Base-by-base conservation (phyloP, 2,797 vertebrate species). In the Oreochromis grahami region DNA sequence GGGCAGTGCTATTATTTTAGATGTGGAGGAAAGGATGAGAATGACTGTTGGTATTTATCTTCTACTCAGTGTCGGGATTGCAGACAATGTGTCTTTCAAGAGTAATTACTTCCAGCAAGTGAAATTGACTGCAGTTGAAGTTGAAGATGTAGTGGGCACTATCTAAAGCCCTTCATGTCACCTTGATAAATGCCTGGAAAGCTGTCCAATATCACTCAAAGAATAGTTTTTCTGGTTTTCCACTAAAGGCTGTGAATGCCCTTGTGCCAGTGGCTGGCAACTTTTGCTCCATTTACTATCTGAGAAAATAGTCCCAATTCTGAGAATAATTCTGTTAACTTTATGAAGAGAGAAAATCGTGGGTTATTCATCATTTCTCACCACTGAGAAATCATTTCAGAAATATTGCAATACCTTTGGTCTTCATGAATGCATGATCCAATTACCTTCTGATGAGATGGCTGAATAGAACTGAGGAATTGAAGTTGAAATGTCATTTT, bases 341-440 rank as follows among this genome's bases (percentile, higher is more conserved):
- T 79, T 45, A n/a, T 51, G 13, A 84, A 34, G 1, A 77, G 72
- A 81, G 21, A n/a, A 41, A 21, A 41, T 12, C 12, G 26, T 50
- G 12, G 34, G 43, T 50, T 78, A 63, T 38, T 50, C 63, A 78
- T 82, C 84, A 58, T 81, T 53, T 79, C 36, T n/a, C 79, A 55
- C 60, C 11, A 2, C 38, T 14, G 78, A 74, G 50, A 41, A 68
- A 78, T 80, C 17, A 32, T 81, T 82, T 82, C 77, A 72, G 79
- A 86, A 78, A 86, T 76, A 84, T 56, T 76, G 19, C 48, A 48
- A 12, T 74, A 34, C 60, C 84, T 82, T 88, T 80, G 88, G 79
- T 90, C 84, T 84, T 89, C 85, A 92, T 94, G 79, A 93, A 94
- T 91, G 83, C 90, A 89, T 87, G 84, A 94, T 92, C 90, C 70